phyloP scores from a whole-genome alignment of 2,888 invertebrate genomes.

The Pecten maximus region DNA sequence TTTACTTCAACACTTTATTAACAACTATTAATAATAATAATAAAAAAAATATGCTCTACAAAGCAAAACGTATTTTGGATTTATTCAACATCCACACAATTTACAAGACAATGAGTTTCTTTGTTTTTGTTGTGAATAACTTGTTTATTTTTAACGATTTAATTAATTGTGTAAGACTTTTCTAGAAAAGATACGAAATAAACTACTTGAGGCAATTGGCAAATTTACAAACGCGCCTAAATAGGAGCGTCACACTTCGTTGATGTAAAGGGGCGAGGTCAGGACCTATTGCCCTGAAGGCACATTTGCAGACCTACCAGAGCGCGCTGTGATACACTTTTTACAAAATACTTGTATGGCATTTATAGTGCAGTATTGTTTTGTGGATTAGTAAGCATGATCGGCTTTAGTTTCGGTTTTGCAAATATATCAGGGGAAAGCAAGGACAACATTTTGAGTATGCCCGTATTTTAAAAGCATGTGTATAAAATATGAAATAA shows the following conservation, averaged over 20 bases:
- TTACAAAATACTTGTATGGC: background rate
- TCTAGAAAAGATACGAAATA: background rate
- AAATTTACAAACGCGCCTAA: background rate
- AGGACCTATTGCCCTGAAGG: background rate
- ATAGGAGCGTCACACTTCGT: background rate
- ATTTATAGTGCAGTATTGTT: background rate
- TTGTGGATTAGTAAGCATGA: background rate
- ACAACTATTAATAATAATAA: too few species aligned
- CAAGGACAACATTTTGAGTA: background rate
- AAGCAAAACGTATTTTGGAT: too few species aligned
- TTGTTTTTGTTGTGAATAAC: too few species aligned
- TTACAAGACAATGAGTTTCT: too few species aligned
- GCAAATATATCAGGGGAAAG: background rate
- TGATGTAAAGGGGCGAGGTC: background rate
- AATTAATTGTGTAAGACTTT: background rate
- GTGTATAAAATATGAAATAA: too few species aligned
- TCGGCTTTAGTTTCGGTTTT: background rate
- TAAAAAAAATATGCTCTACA: too few species aligned
- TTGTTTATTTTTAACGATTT: too few species aligned
- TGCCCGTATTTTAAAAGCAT: too few species aligned
- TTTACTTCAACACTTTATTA: too few species aligned
- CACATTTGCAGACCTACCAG: background rate
- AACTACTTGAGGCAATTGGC: background rate
- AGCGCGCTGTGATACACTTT: background rate
- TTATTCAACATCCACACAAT: too few species aligned